Evolutionary conservation across 2,888 invertebrate genomes (phyloP).

Genomic region (Heteromurus nitidus): DNA sequence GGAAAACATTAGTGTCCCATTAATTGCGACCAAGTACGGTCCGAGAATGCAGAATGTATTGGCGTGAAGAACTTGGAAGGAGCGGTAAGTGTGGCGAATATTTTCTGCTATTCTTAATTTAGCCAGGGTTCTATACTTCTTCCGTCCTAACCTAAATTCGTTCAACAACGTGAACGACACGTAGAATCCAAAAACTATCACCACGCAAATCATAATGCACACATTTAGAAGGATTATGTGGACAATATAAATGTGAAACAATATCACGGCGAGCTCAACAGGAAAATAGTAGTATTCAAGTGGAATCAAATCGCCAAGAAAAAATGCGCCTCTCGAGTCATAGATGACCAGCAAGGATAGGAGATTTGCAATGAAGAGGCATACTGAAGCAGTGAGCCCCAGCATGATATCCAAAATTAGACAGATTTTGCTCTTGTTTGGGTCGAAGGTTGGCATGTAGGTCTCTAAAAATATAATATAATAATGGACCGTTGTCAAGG

Average conservation of each 20-base stretch:
- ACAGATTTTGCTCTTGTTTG: background rate
- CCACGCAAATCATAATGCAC: background rate
- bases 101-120: background rate
- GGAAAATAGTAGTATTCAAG: background rate
- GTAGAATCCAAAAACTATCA: slow-evolving; percentile 25
- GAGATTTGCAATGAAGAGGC: background rate
- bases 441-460: slow-evolving; percentile 21
- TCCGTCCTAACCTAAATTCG: slow-evolving; percentile 5
- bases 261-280: background rate
- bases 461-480: background rate
- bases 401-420: background rate
- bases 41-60: background rate
- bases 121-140: background rate
- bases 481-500: too few relatives aligned
- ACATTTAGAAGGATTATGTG: background rate
- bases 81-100: slow-evolving; percentile 6
- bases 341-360: background rate
- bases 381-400: background rate
- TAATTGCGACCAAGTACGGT: background rate
- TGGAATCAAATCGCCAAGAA: slow-evolving; percentile 19
- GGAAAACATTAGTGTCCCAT: background rate
- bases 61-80: slow-evolving; percentile 23
- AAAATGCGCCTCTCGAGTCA: background rate
- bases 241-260: slow-evolving; percentile 9
- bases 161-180: background rate